These are phyloP conservation scores for Micromys minutus DNA, from an alignment of 2,113 vertebrate genomes.

Conservation along the genomic window DNA sequence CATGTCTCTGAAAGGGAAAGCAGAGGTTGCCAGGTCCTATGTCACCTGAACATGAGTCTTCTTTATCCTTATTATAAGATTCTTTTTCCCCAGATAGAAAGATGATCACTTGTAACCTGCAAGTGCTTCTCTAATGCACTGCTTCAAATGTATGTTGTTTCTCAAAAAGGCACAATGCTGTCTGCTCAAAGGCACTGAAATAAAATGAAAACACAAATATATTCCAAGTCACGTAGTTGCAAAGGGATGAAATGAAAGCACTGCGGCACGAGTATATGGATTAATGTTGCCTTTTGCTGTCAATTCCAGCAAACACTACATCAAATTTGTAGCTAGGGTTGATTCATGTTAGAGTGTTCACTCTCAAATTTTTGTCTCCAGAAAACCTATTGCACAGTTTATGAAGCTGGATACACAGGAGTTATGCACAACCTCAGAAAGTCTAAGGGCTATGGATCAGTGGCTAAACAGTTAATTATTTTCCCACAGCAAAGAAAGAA, in stretches of 20 bases:
- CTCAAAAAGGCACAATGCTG: conserved; percentile 59
- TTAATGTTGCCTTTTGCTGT: conserved; percentile 77
- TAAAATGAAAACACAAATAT: conserved; percentile 74
- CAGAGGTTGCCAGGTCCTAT: neutral
- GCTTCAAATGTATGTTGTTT: conserved; percentile 51
- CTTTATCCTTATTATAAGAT: conserved; percentile 3
- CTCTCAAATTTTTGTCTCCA: conserved; percentile 70
- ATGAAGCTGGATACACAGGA: conserved; percentile 64
- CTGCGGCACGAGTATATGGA: conserved; percentile 57
- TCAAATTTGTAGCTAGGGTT: conserved; percentile 69
- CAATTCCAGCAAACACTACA: conserved; percentile 72
- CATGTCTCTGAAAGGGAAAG: neutral
- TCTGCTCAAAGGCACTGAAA: conserved; percentile 65
- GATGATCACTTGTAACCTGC: neutral
- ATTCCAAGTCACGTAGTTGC: conserved; percentile 68
- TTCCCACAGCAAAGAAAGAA: conserved; percentile 30
- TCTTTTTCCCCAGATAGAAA: conserved; percentile 12
- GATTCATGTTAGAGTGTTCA: conserved; percentile 64
- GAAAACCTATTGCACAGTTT: conserved; percentile 71
- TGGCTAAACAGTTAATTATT: conserved; percentile 70
- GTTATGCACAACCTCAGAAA: conserved; percentile 68
- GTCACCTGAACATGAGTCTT: neutral
- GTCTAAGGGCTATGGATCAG: conserved; percentile 54
- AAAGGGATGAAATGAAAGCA: conserved; percentile 72
- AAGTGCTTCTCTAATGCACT: conserved; percentile 43